These are phyloP conservation scores for Scolanthus callimorphus DNA, from an alignment of 92 coral and sea anemone species.

Conservation along the genomic window DNA sequence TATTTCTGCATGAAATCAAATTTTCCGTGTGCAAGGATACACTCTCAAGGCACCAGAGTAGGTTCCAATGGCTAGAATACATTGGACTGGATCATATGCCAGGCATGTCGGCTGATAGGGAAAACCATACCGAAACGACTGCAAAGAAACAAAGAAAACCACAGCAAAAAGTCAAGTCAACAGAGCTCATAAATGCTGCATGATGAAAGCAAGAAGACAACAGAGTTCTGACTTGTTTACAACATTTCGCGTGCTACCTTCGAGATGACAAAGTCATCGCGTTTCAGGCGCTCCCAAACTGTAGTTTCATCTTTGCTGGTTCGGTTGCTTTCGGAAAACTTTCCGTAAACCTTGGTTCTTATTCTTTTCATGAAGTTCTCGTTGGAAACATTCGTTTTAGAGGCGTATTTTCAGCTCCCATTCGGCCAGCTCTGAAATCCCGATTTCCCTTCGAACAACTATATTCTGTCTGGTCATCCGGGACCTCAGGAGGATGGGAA, in stretches of 20 bases:
- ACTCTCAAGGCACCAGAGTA: conserved; percentile 77
- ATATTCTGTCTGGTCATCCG: neutral
- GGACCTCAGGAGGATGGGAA: neutral
- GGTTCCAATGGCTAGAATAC: conserved; percentile 82
- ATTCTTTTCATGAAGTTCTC: conserved; percentile 58
- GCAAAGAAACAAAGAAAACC: conserved; percentile 18
- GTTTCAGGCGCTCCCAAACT: conserved; percentile 67
- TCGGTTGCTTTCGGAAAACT: conserved; percentile 18
- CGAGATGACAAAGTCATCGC: conserved; percentile 79
- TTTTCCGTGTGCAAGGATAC: conserved; percentile 99
- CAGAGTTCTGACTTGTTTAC: neutral
- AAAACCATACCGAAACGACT: conserved; percentile 96
- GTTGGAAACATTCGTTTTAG: conserved; percentile 6
- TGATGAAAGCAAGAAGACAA: neutral
- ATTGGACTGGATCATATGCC: conserved; percentile 91
- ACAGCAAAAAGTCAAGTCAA: neutral
- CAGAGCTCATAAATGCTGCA: neutral
- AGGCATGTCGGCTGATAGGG: conserved; percentile 94
- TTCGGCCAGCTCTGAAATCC: neutral
- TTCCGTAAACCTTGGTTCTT: conserved; percentile 47
- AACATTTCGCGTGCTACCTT: too few species aligned
- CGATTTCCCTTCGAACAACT: neutral
- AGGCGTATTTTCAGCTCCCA: neutral
- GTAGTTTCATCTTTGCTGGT: conserved; percentile 53
- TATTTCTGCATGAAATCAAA: too few species aligned